Percentiles rank a stretch among this genome's conserved stretches.
Conservation (phyloP, 2,113 vertebrate genomes). For the Bubo bubo region DNA sequence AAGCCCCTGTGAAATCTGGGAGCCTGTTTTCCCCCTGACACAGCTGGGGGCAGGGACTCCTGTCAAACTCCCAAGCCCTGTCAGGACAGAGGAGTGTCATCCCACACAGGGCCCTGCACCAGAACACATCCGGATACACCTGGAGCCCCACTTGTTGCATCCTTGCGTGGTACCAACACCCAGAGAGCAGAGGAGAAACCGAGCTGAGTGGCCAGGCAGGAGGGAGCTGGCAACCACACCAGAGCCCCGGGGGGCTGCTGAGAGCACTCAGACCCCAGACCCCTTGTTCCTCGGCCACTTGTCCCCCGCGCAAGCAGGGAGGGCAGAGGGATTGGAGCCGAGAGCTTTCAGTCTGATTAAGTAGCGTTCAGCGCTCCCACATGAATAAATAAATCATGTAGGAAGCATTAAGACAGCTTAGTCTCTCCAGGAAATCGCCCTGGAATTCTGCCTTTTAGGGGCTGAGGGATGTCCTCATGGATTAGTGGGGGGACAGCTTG, state of each 20-base stretch:
- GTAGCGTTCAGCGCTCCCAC: background rate
- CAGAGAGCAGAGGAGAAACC: background rate
- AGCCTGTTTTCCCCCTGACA: background rate
- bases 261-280: background rate
- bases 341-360: slow-evolving; percentile 29
- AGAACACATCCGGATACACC: background rate
- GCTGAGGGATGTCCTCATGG: background rate
- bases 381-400: slow-evolving; percentile 58
- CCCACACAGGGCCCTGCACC: accelerated
- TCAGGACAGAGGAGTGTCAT: background rate
- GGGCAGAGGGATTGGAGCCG: background rate
- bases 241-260: background rate
- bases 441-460: slow-evolving; percentile 39
- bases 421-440: background rate
- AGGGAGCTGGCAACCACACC: background rate
- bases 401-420: slow-evolving; percentile 66
- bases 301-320: background rate
- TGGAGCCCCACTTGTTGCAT: background rate
- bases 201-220: background rate
- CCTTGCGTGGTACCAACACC: background rate
- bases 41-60: background rate
- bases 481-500: background rate
- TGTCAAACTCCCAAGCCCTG: background rate
- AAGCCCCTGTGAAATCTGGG: background rate
- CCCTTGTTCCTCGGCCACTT: accelerated